These are phyloP conservation scores for Orchestia grillus DNA, from an alignment of 1,140 invertebrate genomes.

Conservation along the genomic window DNA sequence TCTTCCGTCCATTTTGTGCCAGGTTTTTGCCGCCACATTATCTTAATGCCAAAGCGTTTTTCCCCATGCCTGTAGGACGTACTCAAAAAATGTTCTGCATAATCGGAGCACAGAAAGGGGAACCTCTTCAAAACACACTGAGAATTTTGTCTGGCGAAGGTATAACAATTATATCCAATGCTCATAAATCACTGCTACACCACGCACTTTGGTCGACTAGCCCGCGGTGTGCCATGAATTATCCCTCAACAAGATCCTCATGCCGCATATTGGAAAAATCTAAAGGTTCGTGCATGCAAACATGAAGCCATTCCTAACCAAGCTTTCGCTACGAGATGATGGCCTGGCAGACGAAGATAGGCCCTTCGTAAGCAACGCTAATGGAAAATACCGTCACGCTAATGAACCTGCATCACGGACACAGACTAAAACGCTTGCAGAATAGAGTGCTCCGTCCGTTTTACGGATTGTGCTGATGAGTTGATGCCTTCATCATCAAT, in stretches of 20 bases:
- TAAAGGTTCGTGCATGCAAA: constrained; percentile 28
- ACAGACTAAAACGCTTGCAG: background rate
- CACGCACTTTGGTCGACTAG: background rate
- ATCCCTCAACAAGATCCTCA: constrained; percentile 1
- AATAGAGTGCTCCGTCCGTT: background rate
- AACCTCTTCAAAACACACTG: background rate
- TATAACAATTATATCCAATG: background rate
- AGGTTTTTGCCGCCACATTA: background rate
- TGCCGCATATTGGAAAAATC: background rate
- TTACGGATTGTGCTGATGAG: background rate
- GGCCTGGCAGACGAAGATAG: constrained; percentile 32
- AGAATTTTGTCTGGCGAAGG: background rate
- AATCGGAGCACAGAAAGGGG: background rate
- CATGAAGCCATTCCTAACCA: constrained; percentile 30
- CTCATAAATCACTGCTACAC: background rate
- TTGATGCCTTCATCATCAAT: background rate
- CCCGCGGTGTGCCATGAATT: background rate
- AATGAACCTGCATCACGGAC: constrained; percentile 23
- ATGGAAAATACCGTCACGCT: constrained; percentile 33
- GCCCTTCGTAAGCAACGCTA: constrained; percentile 42
- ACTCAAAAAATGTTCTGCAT: background rate
- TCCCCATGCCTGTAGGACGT: background rate
- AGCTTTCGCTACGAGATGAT: constrained; percentile 5
- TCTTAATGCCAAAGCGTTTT: background rate
- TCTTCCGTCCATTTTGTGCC: background rate